These are phyloP conservation scores for Xestoiulus laeticollis DNA, from an alignment of 2,888 invertebrate genomes.

Conservation along the genomic window DNA sequence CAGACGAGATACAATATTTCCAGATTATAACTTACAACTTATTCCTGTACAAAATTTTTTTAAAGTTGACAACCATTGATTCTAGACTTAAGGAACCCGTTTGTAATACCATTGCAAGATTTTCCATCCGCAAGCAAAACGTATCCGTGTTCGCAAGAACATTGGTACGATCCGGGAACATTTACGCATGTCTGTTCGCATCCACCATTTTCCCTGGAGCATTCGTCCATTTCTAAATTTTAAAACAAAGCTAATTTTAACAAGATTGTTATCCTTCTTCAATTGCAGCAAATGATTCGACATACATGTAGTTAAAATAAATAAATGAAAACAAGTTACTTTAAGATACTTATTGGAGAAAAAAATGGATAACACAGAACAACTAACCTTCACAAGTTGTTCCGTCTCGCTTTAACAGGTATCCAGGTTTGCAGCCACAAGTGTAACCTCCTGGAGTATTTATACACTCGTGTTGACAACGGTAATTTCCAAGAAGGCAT, in stretches of 20 bases:
- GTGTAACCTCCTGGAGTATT: slow-evolving; percentile 63
- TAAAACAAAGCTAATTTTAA: neutral
- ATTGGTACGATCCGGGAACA: slow-evolving; percentile 63
- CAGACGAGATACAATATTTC: neutral
- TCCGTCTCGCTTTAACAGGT: slow-evolving; percentile 59
- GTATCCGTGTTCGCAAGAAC: slow-evolving; percentile 65
- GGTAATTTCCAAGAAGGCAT: slow-evolving; percentile 62
- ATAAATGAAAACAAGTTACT: neutral
- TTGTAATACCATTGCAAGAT: slow-evolving; percentile 48
- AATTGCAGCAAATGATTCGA: neutral
- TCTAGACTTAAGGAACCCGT: neutral
- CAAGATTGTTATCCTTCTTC: neutral
- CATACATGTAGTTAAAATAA: neutral
- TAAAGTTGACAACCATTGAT: neutral
- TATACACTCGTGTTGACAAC: slow-evolving; percentile 64
- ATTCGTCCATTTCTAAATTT: slow-evolving; percentile 61
- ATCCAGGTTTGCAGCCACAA: slow-evolving; percentile 62
- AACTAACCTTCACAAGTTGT: slow-evolving; percentile 59
- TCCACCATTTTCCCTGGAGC: slow-evolving; percentile 62
- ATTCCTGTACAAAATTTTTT: too few relatives aligned
- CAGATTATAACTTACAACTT: neutral
- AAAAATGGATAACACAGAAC: too few relatives aligned
- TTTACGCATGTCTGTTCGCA: slow-evolving; percentile 64
- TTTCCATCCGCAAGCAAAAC: slow-evolving; percentile 59
- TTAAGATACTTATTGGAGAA: too few relatives aligned